phyloP scores from a whole-genome alignment of 2,888 invertebrate species.

The Platycnemis pennipes region DNA sequence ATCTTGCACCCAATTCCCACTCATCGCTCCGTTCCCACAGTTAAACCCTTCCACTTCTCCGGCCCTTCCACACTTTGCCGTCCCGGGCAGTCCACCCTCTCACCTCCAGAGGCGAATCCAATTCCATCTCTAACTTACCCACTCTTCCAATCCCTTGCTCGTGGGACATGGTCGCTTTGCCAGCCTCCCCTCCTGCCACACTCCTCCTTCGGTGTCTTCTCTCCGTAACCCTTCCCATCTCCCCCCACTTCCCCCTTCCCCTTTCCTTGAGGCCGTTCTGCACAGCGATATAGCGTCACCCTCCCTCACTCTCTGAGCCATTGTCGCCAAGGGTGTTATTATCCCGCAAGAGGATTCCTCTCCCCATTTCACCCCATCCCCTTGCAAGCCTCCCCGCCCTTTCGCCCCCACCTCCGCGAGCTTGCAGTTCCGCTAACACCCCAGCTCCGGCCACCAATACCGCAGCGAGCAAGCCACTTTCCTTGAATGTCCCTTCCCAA shows the following conservation, averaged over 20 bases:
- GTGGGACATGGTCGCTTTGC: not conserved
- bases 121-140: not conserved
- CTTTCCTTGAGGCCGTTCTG: not conserved
- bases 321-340: conserved; percentile 58
- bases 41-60: not conserved
- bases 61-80: not conserved
- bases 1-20: not conserved
- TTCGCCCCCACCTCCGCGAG: not conserved
- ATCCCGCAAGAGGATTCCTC: not conserved
- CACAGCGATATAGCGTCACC: conserved; percentile 26
- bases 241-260: not conserved
- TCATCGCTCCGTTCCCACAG: not conserved
- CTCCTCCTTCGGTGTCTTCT: not conserved
- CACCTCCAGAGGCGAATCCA: not conserved
- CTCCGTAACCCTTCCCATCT: no score
- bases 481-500: not conserved
- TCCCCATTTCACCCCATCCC: not conserved
- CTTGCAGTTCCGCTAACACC: not conserved
- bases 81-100: not conserved
- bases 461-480: not conserved
- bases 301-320: conserved; percentile 10
- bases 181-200: not conserved
- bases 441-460: not conserved
- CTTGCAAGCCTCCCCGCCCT: not conserved
- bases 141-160: not conserved